Evolutionary conservation across 2,888 invertebrate genomes (phyloP).

Genomic region (Acronicta leporina): DNA sequence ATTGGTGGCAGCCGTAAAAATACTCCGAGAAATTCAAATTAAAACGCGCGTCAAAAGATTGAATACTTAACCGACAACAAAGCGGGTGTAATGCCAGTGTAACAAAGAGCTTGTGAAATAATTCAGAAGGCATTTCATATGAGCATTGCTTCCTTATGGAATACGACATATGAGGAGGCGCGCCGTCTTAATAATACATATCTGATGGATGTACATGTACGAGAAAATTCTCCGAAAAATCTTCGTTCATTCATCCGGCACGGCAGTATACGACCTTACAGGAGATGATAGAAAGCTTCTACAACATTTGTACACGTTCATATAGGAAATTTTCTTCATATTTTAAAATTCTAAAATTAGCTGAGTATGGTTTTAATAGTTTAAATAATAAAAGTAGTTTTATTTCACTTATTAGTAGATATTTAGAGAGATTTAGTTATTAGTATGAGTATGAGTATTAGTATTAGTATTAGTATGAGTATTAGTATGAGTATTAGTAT

Average conservation of each 20-base stretch:
- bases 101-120: conserved; percentile 51
- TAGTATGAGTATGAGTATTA: too few relatives aligned
- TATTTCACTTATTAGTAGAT: too few relatives aligned
- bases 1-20: conserved; percentile 4
- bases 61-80: conserved; percentile 46
- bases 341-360: too few relatives aligned
- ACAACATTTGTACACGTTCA: background rate
- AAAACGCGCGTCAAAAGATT: conserved; percentile 45
- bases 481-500: too few relatives aligned
- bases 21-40: conserved; percentile 36
- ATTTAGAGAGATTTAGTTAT: too few relatives aligned
- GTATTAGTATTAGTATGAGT: too few relatives aligned
- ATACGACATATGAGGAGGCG: conserved; percentile 47
- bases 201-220: conserved; percentile 45
- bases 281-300: conserved; percentile 1
- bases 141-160: conserved; percentile 54
- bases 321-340: background rate
- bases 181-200: conserved; percentile 53
- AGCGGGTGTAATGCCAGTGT: conserved; percentile 35
- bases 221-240: conserved; percentile 35
- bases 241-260: conserved; percentile 29
- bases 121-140: conserved; percentile 59
- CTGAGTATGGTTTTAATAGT: too few relatives aligned
- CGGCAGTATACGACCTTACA: background rate
- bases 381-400: too few relatives aligned